Conservation (phyloP, 2,888 invertebrate species). For the Pollenia labialis region DNA sequence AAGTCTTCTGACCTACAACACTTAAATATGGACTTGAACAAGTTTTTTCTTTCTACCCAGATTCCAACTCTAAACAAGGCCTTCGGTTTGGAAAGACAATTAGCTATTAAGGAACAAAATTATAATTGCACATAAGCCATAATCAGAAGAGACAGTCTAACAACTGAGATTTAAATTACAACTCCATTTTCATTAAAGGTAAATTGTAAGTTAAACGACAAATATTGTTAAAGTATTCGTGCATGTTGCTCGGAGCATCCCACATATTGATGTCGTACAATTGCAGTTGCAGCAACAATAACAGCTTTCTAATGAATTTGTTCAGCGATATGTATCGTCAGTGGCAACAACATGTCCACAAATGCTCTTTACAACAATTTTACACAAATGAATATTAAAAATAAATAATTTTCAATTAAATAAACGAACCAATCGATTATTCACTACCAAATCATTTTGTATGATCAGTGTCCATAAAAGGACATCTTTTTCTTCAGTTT, state of each 20-base stretch:
- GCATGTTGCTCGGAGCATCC: constrained; percentile 42
- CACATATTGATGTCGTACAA: constrained; percentile 44
- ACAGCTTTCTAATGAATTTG: constrained; percentile 70
- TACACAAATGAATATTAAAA: constrained; percentile 72
- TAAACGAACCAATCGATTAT: constrained; percentile 71
- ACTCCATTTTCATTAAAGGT: constrained; percentile 57
- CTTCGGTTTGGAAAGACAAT: constrained; percentile 43
- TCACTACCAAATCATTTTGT: constrained; percentile 72
- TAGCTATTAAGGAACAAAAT: constrained; percentile 52
- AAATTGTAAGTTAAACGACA: constrained; percentile 55
- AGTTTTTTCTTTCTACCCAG: not conserved
- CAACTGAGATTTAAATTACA: constrained; percentile 64
- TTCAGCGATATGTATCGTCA: constrained; percentile 48
- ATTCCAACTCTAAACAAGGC: constrained; percentile 28
- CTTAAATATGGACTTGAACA: not conserved
- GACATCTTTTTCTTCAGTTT: constrained; percentile 66
- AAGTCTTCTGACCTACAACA: not conserved
- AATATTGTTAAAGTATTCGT: constrained; percentile 6
- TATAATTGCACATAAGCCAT: constrained; percentile 54
- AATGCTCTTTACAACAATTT: constrained; percentile 57
- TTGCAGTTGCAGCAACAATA: not conserved
- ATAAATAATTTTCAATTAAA: constrained; percentile 73
- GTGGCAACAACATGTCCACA: constrained; percentile 49
- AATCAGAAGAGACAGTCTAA: constrained; percentile 48
- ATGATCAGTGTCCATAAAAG: constrained; percentile 72